Evolutionary conservation across 2,888 invertebrate species (phyloP).

Genomic region (Aethes cnicana): DNA sequence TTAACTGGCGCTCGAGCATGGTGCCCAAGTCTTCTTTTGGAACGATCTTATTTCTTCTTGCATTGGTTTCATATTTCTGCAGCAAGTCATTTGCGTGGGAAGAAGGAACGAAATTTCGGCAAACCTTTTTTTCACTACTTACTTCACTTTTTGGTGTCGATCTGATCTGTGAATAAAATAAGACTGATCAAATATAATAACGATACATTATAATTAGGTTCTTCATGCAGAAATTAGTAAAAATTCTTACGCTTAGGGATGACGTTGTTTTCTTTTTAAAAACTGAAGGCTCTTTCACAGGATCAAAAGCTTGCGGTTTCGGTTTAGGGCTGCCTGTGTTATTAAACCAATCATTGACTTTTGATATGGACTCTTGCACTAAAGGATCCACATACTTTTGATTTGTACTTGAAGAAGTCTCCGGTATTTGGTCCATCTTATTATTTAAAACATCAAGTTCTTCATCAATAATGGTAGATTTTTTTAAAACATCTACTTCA

Average conservation of each 20-base stretch:
- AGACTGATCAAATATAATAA: neutral
- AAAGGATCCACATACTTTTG: conserved; percentile 34
- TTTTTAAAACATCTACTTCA: neutral
- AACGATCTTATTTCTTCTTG: conserved; percentile 26
- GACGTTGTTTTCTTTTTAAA: conserved; percentile 45
- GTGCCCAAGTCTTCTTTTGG: conserved; percentile 37
- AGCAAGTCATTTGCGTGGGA: conserved; percentile 44
- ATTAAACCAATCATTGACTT: conserved; percentile 50
- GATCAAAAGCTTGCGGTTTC: conserved; percentile 13
- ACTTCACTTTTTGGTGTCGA: neutral
- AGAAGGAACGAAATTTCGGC: conserved; percentile 37
- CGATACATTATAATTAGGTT: neutral
- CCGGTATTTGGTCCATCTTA: too few relatives aligned
- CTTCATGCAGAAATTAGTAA: neutral
- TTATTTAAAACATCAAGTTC: neutral
- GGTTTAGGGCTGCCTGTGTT: conserved; percentile 31
- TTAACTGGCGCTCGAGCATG: conserved; percentile 39
- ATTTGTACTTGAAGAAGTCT: too few relatives aligned
- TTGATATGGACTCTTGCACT: conserved; percentile 45
- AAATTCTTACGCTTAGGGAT: conserved; percentile 11
- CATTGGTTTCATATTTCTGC: conserved; percentile 40
- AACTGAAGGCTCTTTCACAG: conserved; percentile 38
- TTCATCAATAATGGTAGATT: neutral
- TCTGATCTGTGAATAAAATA: conserved; percentile 1
- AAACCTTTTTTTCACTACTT: neutral